A percentile compares a stretch with the other conserved stretches of the same genome.
Evolutionary conservation across 2,113 vertebrate genomes (phyloP).

Genomic region (Sisor rabdophorus): DNA sequence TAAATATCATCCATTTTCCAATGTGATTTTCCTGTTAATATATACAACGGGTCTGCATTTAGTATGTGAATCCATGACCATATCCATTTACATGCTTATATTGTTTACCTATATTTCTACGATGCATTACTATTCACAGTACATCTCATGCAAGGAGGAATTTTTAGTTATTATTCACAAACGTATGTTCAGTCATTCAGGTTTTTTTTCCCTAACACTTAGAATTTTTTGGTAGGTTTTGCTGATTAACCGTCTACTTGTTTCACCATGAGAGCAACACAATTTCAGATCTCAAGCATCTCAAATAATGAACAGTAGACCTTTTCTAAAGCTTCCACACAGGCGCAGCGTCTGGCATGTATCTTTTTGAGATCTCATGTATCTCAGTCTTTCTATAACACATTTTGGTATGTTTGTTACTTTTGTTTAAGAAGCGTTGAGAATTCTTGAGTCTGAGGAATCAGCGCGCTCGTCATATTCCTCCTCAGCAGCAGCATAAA

Average conservation of each 20-base stretch:
- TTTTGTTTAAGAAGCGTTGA: slow-evolving; percentile 78
- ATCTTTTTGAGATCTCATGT: slow-evolving; percentile 21
- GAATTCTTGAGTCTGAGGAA: slow-evolving; percentile 89
- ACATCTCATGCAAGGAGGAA: slow-evolving; percentile 67
- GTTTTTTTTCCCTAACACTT: slow-evolving; percentile 46
- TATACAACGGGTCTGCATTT: slow-evolving; percentile 8
- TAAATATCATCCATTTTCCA: not conserved
- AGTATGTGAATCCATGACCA: slow-evolving; percentile 41
- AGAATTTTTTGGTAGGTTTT: slow-evolving; percentile 16
- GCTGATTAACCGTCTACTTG: slow-evolving; percentile 14
- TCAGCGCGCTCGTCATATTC: slow-evolving; percentile 94
- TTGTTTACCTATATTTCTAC: slow-evolving; percentile 57
- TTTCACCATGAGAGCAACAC: slow-evolving; percentile 37
- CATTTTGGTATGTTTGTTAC: slow-evolving; percentile 43
- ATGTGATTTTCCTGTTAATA: slow-evolving; percentile 18
- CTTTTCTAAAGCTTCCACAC: slow-evolving; percentile 28
- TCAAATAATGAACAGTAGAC: slow-evolving; percentile 24
- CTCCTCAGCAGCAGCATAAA: slow-evolving; percentile 87
- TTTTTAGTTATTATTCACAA: slow-evolving; percentile 50
- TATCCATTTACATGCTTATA: slow-evolving; percentile 66
- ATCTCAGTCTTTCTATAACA: slow-evolving; percentile 35
- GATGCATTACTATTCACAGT: slow-evolving; percentile 59
- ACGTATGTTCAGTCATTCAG: slow-evolving; percentile 47
- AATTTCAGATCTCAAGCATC: no score
- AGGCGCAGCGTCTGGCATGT: slow-evolving; percentile 3